Evolutionary conservation across 1,140 invertebrate species (phyloP).

Genomic region (Leptinotarsa undecemlineata): DNA sequence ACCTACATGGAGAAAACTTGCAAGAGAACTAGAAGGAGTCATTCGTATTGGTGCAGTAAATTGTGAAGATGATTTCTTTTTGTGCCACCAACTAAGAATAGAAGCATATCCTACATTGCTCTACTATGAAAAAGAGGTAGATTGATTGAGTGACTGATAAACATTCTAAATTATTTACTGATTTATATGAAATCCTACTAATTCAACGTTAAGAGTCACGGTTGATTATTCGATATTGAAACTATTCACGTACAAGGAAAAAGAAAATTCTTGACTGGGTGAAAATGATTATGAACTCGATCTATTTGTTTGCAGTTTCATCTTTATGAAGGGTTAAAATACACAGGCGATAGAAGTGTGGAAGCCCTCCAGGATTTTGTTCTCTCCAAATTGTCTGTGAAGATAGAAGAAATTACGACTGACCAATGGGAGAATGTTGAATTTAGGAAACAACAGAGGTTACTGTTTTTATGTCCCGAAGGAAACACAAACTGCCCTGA

Average conservation of each 20-base stretch:
- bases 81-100: constrained; percentile 70
- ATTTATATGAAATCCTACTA: no score
- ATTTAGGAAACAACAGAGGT: constrained; percentile 48
- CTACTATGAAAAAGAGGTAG: constrained; percentile 53
- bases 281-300: no score
- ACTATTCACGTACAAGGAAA: no score
- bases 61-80: constrained; percentile 76
- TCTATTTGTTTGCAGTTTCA: constrained; percentile 43
- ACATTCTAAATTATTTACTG: not conserved
- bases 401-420: constrained; percentile 47
- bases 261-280: no score
- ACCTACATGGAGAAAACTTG: constrained; percentile 77
- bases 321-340: constrained; percentile 54
- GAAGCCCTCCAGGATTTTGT: constrained; percentile 58
- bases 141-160: not conserved
- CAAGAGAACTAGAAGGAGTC: constrained; percentile 72
- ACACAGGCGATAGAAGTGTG: constrained; percentile 54
- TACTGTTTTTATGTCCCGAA: constrained; percentile 57
- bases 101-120: constrained; percentile 51
- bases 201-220: no score
- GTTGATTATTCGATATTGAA: no score
- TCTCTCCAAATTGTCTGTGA: constrained; percentile 52
- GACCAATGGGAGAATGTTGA: constrained; percentile 51
- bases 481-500: constrained; percentile 61
- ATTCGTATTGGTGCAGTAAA: constrained; percentile 77